These are phyloP conservation scores for Holothuria glaberrima DNA, from an alignment of 35 echinoderm and acorn worm genomes.

Conservation along the genomic window DNA sequence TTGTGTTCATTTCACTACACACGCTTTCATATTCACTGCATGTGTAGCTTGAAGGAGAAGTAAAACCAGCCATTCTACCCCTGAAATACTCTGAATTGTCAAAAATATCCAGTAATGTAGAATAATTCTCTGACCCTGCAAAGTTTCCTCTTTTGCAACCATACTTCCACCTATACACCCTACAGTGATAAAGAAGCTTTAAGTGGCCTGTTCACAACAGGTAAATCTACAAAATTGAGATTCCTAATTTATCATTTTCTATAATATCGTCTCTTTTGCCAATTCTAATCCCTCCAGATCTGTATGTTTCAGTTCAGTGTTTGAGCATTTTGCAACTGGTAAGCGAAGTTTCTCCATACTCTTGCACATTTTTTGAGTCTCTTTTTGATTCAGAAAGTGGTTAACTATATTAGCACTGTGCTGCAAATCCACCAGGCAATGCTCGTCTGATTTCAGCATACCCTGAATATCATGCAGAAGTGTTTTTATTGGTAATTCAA, in stretches of 20 bases:
- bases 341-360: slow-evolving; percentile 29
- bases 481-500: slow-evolving; percentile 35
- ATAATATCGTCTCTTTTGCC: slow-evolving; percentile 57
- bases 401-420: slow-evolving; percentile 60
- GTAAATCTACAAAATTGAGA: not conserved
- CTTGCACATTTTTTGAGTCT: slow-evolving; percentile 1
- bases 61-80: no score
- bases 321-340: not conserved
- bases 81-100: no score
- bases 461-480: slow-evolving; percentile 49
- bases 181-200: no score
- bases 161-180: no score
- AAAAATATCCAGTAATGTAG: no score
- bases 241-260: not conserved
- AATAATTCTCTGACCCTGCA: no score
- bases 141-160: no score
- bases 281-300: slow-evolving; percentile 25
- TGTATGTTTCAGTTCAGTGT: not conserved
- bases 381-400: slow-evolving; percentile 40
- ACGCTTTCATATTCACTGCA: not conserved
- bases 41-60: no score
- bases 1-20: not conserved
- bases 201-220: no score
- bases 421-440: slow-evolving; percentile 53
- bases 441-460: slow-evolving; percentile 52